Evolutionary conservation across 2,113 vertebrate genomes (phyloP).

Genomic region (Eudyptes chrysolophus): DNA sequence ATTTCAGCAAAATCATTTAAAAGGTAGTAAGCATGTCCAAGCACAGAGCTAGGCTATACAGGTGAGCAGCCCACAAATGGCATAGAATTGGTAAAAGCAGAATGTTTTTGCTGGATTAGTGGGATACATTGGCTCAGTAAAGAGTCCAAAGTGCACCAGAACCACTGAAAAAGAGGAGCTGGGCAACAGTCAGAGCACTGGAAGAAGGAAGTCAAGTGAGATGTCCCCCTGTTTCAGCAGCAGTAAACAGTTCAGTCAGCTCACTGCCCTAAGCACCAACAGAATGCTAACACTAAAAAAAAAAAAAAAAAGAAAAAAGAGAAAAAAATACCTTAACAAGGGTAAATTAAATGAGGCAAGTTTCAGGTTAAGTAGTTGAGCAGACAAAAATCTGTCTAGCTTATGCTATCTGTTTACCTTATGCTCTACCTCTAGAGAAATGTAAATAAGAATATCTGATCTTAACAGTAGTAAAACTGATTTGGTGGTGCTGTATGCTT

Average conservation of each 20-base stretch:
- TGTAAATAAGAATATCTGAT: background rate
- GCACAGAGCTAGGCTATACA: background rate
- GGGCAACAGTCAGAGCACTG: background rate
- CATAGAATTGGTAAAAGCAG: background rate
- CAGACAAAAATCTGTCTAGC: background rate
- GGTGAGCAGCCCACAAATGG: background rate
- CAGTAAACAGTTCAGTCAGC: background rate
- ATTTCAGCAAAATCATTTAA: background rate
- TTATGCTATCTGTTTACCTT: background rate
- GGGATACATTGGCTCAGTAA: background rate
- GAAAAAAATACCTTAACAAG: background rate
- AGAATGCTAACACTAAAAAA: background rate
- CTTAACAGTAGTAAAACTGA: background rate
- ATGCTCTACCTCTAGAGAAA: background rate
- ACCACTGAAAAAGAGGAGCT: background rate
- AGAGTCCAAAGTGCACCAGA: background rate
- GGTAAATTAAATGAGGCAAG: background rate
- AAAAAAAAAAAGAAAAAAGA: no score
- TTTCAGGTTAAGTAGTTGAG: background rate
- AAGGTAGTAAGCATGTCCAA: background rate
- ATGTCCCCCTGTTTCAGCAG: background rate
- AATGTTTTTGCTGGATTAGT: background rate
- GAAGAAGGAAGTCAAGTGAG: background rate
- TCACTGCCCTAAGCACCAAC: background rate
- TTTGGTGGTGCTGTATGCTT: background rate